A percentile compares a stretch with the other conserved stretches of the same genome.
phyloP scores from a whole-genome alignment of 2,888 invertebrate species.

The Sphecodes monilicornis region DNA sequence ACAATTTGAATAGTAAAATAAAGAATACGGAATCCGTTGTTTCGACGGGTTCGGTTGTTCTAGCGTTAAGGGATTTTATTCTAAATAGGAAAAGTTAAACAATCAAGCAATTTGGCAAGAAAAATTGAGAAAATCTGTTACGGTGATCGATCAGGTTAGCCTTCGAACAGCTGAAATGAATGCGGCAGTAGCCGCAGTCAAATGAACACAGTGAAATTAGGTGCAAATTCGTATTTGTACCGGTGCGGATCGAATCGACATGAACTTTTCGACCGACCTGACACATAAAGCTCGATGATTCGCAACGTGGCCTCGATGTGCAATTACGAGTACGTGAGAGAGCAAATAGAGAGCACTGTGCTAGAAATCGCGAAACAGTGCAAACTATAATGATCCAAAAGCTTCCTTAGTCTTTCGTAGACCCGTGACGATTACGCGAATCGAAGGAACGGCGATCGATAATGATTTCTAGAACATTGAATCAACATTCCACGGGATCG shows the following conservation, averaged over 20 bases:
- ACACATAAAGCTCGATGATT: constrained; percentile 22
- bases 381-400: neutral
- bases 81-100: neutral
- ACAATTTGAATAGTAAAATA: neutral
- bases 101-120: neutral
- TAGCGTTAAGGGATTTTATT: neutral
- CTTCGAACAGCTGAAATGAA: neutral
- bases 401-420: neutral
- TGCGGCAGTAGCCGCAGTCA: too few relatives aligned
- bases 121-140: neutral
- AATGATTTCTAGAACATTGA: constrained; percentile 48
- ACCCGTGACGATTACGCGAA: neutral
- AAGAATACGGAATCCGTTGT: too few relatives aligned
- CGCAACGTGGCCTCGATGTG: constrained; percentile 19
- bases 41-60: too few relatives aligned
- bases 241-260: neutral
- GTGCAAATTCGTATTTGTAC: neutral
- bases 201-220: neutral
- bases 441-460: constrained; percentile 40
- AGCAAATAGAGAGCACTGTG: neutral
- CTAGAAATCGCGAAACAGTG: neutral
- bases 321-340: neutral
- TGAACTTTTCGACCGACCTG: neutral
- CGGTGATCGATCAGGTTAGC: neutral
- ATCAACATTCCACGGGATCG: constrained; percentile 25